Base-by-base conservation (phyloP, 2,113 vertebrate genomes). In the Poicephalus gulielmi region DNA sequence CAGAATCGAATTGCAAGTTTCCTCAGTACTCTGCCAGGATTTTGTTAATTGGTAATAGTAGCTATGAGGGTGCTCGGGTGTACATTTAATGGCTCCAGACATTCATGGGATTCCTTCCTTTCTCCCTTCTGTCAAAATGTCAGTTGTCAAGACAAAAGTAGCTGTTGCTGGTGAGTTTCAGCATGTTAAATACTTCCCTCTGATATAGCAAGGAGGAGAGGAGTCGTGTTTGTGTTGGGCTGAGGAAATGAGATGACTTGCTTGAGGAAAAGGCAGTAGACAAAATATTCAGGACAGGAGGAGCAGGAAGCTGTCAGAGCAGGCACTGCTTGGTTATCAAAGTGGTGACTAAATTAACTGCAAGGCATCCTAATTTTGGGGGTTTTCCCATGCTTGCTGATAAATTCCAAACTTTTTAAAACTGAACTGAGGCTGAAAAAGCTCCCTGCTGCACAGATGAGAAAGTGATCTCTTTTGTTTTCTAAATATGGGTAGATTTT, bases 11-110 rank as follows among this genome's bases (percentile, higher is more conserved):
- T 73, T 0, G 0, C 60, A 86, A 22, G 35, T 77, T 90, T 88
- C 64, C 90, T 96, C 88, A 41, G 3, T 67, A 30, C 79, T 89
- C 88, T 86, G 62, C 55, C 55, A 86, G 89, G 22, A 30, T 80
- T 63, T 71, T 33, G 24, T 84, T 97, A 97, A 97, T 95, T 97
- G 94, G 94, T 78, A 92, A 94, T 70, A 83, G 62, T 85, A 95
- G 39, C 89, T 92, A 79, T 55, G 62, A 44, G 50, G 17, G 33
- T 80, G 76, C 87, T 88, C 0, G 5, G 31, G 16, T 86, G 28
- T 41, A 74, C 13, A 44, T 92, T 92, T 94, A 94, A 93, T 81
- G 67, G 73, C 73, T 83, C 67, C 77, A 70, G 67, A 92, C 78
- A 88, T 90, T 93, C 23, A 5, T 11, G 16, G 37, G 43, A 68